These are phyloP conservation scores for Tinea trinotella DNA, from an alignment of 2,888 invertebrate genomes.

Conservation along the genomic window DNA sequence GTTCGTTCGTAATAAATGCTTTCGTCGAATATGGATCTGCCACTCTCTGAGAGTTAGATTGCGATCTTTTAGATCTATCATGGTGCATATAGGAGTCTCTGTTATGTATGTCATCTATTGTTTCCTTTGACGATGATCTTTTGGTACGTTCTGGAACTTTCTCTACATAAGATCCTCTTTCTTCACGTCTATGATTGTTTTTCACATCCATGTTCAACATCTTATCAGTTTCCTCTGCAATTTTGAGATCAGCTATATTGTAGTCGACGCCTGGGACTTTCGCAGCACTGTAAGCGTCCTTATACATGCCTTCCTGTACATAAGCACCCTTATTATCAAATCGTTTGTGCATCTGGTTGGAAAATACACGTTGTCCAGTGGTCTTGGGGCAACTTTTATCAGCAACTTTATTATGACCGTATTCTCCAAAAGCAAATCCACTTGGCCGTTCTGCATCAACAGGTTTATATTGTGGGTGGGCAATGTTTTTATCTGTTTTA, in stretches of 20 bases:
- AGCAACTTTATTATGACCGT: constrained; percentile 48
- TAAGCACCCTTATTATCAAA: constrained; percentile 67
- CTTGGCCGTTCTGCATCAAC: constrained; percentile 43
- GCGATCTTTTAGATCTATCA: constrained; percentile 51
- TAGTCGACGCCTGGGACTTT: constrained; percentile 63
- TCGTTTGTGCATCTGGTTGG: constrained; percentile 65
- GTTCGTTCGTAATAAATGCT: constrained; percentile 55
- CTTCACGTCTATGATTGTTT: constrained; percentile 51
- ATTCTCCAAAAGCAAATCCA: constrained; percentile 33
- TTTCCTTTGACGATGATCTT: constrained; percentile 51
- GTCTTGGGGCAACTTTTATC: constrained; percentile 55
- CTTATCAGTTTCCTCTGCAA: constrained; percentile 63
- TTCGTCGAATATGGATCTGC: constrained; percentile 55
- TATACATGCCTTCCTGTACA: constrained; percentile 60
- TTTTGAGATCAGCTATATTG: constrained; percentile 64
- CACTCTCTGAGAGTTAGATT: constrained; percentile 45
- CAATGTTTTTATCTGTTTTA: constrained; percentile 42
- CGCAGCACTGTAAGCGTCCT: constrained; percentile 60
- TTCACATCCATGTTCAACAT: constrained; percentile 59
- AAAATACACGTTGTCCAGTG: constrained; percentile 62
- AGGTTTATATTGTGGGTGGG: constrained; percentile 45
- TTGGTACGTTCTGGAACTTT: constrained; percentile 39
- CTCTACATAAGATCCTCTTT: constrained; percentile 36
- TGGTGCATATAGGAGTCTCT: constrained; percentile 48
- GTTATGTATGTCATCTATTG: constrained; percentile 38